Base-by-base conservation (phyloP, 2,797 vertebrate genomes). In the Anguilla marmorata region DNA sequence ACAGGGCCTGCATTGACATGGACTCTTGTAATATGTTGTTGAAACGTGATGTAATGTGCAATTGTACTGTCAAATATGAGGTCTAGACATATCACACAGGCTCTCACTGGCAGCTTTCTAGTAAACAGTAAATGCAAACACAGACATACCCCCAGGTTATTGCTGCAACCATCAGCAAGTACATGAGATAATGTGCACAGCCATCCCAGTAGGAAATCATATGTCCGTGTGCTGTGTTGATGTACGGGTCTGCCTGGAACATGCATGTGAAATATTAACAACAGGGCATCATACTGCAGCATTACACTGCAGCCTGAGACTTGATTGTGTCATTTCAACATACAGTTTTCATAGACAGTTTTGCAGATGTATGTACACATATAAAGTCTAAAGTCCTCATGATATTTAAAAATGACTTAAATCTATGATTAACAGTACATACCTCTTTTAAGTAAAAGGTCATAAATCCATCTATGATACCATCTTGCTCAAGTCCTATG, bases 151-250 rank as follows among this genome's bases (percentile, higher is more conserved):
- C 98, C 98, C 98, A 99, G 0, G 97, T 97, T 16, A 99, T 98
- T 0, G 98, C 98, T 72, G 97, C 96, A 89, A 99, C 97, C 97
- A 99, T 98, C 91, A 98, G 92, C 89, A 99, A 95, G 92, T 99
- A 99, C 97, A 99, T 98, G 90, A 99, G 95, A 89, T 99, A 99
- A 90, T 99, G 98, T 16, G 94, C 96, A 0, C 97, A 98, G 89
- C 98, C 98, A 24, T 99, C 98, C 98, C 98, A 99, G 37, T 98
- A 99, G 91, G 97, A 98, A 93, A 97, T 97, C 96, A 99, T 97
- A 86, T 99, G 98, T 37, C 97, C 97, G 0, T 99, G 95, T 0
- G 98, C 97, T 0, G 98, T 98, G 91, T 98, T 99, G 92, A 98
- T 96, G 54, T 98, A 96, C 0, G 98, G 97, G 86, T 95, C 94